Evolutionary conservation across 1,140 invertebrate genomes (phyloP), one percentile per base, ranked within the genome.

Genomic region (Bombus huntii): DNA sequence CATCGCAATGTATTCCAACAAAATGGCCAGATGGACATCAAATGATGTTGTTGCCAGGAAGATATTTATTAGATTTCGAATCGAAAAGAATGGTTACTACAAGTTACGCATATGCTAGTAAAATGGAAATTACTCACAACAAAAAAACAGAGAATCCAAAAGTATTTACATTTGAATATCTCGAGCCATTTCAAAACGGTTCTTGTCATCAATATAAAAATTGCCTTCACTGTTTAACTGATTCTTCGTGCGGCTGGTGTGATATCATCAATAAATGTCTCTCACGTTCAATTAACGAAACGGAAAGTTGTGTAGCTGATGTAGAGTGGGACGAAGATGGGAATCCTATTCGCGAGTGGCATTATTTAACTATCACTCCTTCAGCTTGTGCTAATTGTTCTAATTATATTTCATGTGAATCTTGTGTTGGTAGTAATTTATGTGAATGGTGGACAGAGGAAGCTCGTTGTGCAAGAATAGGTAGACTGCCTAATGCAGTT

Each of bases 161-260:
- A 95, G 97, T 97, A 83, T 98, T 98, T 86, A 98, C 98, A 0
- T 98, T 98, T 87, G 98, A 99, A 91, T 98, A 98, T 93, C 93
- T 99, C 39, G 98, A 99, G 93, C 98, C 98, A 0, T 99, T 97
- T 93, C 96, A 96, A 78, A 97, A 97, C 78, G 98, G 97, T 0
- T 96, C 96, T n/a, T 99, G 99, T 92, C 93, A 94, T 0, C 95
- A 96, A 37, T 98, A 98, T 91, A 96, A 95, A 73, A 99, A 98
- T 92, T 99, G 98, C 92, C 94, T 99, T 12, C 96, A 98, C 73
- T 99, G 98, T 93, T 94, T 99, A 37, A 97, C 97, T 0, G 98
- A 99, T 94, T 97, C 97, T 1, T 96, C 97, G 18, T 99, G 98
- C 93, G 98, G 98, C 1, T 99, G 98, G 98, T 99, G 98, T 92